Conservation (phyloP, 2,888 invertebrate genomes). For the Julus scanicus region DNA sequence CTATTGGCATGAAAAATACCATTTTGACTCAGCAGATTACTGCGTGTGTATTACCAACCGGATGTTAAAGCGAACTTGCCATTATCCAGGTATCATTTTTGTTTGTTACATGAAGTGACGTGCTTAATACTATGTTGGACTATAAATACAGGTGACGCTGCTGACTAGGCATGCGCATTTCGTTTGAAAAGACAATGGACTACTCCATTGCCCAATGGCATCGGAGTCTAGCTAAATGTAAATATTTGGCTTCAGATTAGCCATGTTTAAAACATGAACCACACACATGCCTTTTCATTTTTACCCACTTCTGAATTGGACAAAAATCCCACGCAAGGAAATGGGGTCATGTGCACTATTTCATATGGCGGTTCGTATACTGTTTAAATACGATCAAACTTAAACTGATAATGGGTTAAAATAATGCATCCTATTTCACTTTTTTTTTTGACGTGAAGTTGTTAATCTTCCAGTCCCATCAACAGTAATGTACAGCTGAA, state of each 20-base stretch:
- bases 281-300: neutral
- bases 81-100: neutral
- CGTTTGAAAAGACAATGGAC: neutral
- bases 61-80: too few relatives aligned
- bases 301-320: neutral
- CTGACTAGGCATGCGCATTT: neutral
- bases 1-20: neutral
- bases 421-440: neutral
- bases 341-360: neutral
- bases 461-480: neutral
- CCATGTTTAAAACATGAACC: conserved; percentile 28
- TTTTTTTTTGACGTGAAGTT: neutral
- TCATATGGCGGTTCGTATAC: neutral
- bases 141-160: neutral
- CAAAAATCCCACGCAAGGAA: conserved; percentile 12
- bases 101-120: neutral
- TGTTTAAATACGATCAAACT: neutral
- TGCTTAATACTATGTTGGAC: too few relatives aligned
- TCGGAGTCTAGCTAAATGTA: neutral
- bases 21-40: neutral
- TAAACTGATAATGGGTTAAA: conserved; percentile 1
- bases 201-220: neutral
- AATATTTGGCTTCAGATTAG: conserved; percentile 15
- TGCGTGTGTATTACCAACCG: too few relatives aligned
- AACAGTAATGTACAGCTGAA: neutral